Base-by-base conservation (phyloP, 2,113 vertebrate genomes). In the Lagopus muta region DNA sequence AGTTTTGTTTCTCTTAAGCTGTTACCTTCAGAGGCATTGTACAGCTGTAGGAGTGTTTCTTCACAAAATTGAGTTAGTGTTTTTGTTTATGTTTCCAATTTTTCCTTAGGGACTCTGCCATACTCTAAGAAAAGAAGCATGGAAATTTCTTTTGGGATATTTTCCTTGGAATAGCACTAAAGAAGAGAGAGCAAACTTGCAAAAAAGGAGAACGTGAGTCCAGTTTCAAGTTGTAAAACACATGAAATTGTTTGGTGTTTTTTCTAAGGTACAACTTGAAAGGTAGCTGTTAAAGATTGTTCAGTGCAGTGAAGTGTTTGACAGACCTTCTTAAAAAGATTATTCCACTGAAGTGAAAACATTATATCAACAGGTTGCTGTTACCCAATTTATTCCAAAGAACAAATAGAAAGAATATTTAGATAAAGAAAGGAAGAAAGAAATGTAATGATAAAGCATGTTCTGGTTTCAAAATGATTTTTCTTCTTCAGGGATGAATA, bases 111-210 rank as follows among this genome's bases (percentile, higher is more conserved):
- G 99, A 40, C 98, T 99, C 58, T 98, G 98, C 93, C 98, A 99
- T 88, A 97, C 97, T 5, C 65, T 99, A 77, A 98, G 99, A 97
- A 99, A 98, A 84, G 98, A 99, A 62, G 98, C 97, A 11, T 99
- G 99, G 99, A 99, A 99, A 97, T 99, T 99, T 88, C 98, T 99
- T 91, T 82, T 99, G 95, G 98, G 98, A 0, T 99, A 99, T 94
- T 99, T 98, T 95, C 98, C 99, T 32, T 99, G 99, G 99, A 96
- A 98, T 81, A 99, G 99, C 95, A 98, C 98, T 30, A 97, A 98
- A 82, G 99, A 99, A 86, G 98, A 99, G 94, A 98, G 99, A 97
- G 98, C 98, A 88, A 94, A 89, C 24, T 95, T 99, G 66, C 98
- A 98, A 80, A 99, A 98, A 95, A 97, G 95, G 88, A 99, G 98